Evolutionary conservation across 2,888 invertebrate genomes (phyloP).

Genomic region (Pharmacophagus antenor): DNA sequence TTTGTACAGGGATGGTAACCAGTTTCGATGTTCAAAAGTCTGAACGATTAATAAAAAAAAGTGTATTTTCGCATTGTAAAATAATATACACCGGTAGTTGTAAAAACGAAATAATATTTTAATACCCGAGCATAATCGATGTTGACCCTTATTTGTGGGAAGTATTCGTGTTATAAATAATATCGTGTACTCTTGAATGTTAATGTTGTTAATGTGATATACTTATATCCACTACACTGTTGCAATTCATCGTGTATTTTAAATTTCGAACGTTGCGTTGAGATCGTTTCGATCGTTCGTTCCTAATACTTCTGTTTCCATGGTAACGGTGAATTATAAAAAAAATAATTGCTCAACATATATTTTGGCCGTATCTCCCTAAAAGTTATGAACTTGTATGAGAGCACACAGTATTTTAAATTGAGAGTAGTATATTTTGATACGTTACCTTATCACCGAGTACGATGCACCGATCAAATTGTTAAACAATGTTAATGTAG

Average conservation of each 20-base stretch:
- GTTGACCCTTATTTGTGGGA: slow-evolving; percentile 67
- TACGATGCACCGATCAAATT: slow-evolving; percentile 39
- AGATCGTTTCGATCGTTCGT: slow-evolving; percentile 63
- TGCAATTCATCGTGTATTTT: slow-evolving; percentile 54
- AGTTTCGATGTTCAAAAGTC: slow-evolving; percentile 76
- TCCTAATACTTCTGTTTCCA: slow-evolving; percentile 70
- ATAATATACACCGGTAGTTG: slow-evolving; percentile 74
- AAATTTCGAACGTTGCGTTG: slow-evolving; percentile 64
- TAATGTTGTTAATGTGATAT: slow-evolving; percentile 71
- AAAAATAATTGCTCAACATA: slow-evolving; percentile 72
- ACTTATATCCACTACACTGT: slow-evolving; percentile 60
- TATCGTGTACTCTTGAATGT: slow-evolving; percentile 68
- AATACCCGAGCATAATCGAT: slow-evolving; percentile 70
- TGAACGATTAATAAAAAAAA: slow-evolving; percentile 60
- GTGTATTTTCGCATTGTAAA: slow-evolving; percentile 80
- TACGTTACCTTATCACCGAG: slow-evolving; percentile 52
- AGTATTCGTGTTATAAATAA: slow-evolving; percentile 39
- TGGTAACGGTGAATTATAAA: slow-evolving; percentile 62
- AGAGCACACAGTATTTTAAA: neutral
- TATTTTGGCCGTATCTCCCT: slow-evolving; percentile 55
- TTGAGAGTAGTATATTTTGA: slow-evolving; percentile 8
- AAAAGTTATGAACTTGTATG: neutral
- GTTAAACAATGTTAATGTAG: slow-evolving; percentile 35
- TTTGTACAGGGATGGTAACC: slow-evolving; percentile 77
- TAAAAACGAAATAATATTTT: slow-evolving; percentile 75